Percentiles rank a stretch among this genome's conserved stretches.
Conservation (phyloP, 2,888 invertebrate genomes). For the Dascillus cervinus region DNA sequence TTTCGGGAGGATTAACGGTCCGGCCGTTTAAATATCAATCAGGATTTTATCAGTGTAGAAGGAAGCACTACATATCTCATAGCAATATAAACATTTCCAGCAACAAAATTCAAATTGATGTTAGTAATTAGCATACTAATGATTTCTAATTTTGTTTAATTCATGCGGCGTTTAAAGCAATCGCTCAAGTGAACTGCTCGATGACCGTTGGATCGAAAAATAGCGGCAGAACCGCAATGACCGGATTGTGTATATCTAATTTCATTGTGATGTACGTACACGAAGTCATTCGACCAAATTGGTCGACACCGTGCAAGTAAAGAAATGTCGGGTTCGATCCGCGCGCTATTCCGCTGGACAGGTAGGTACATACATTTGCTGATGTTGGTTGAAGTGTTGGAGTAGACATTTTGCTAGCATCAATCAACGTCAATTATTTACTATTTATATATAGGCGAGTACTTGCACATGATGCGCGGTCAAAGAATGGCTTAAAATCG, state of each 20-base stretch:
- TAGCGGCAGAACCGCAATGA: conserved; percentile 2
- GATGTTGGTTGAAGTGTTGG: conserved; percentile 18
- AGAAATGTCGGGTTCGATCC: no score
- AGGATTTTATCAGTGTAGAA: no score
- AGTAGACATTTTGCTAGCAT: conserved; percentile 22
- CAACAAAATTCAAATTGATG: conserved; percentile 6
- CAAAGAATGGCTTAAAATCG: conserved; percentile 21
- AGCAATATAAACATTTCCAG: conserved; percentile 6
- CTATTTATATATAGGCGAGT: conserved; percentile 22
- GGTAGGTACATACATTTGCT: conserved; percentile 18
- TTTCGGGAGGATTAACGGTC: no score
- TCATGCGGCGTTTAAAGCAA: conserved; percentile 4
- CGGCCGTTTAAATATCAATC: no score
- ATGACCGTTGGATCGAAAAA: conserved; percentile 3
- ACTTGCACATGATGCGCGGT: conserved; percentile 17
- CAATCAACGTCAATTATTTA: conserved; percentile 26
- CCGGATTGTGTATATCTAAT: conserved; percentile 10
- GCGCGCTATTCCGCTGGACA: conserved; percentile 10
- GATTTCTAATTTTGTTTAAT: conserved; percentile 8
- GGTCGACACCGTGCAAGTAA: no score
- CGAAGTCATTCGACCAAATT: conserved; percentile 8
- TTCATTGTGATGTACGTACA: conserved; percentile 16
- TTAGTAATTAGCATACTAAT: conserved; percentile 7
- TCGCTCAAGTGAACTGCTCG: conserved; percentile 2
- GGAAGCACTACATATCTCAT: conserved; percentile 4